Evolutionary conservation across 1,140 invertebrate species (phyloP), one percentile per base, ranked within the genome.

Genomic region (Notospermus geniculatus): DNA sequence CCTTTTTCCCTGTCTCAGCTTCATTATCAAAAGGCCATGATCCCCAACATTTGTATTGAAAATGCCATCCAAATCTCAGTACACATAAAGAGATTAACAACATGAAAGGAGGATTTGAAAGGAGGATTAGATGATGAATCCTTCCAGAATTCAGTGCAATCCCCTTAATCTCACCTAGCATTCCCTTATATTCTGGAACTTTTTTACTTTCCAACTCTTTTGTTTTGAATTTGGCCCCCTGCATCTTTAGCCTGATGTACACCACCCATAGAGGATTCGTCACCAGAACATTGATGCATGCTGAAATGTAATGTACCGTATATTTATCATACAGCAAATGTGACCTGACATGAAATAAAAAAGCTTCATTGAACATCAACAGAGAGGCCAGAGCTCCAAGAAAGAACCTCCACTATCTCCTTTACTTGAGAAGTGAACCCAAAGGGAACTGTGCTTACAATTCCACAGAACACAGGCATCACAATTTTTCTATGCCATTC

Each of bases 251-350:
- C 66, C 92, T 82, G 1, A 90, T 93, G 75, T 93, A 95, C 1
- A 92, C 92, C 54, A 95, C 92, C 92, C 92, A 95, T 17, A 95
- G 81, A 1, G 92, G 93, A 45, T 90, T 92, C 36, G 92, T 95
- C 1, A 86, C 73, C 5, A 94, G 77, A 2, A 95, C 91, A 84
- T 94, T 94, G 11, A 92, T 83, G 57, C 88, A 83, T 43, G 91
- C 87, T 87, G 65, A 41, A 78, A 75, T 56, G 15, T 0, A 17
- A 32, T 27, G 7, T 55, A 7, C 17, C 2, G 22, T 22, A 30
- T 23, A 27, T 25, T n/a, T 23, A n/a, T 25, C 2, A 29, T 7
- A n/a, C 22, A 4, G 22, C 17, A n/a, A 11, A 36, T 23, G 22
- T 30, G 5, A 30, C n/a, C 22, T 32, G n/a, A 22, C 7, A 54